These are phyloP conservation scores for Trachymyrmex septentrionalis DNA, from an alignment of 1,140 invertebrate species.

Conservation along the genomic window DNA sequence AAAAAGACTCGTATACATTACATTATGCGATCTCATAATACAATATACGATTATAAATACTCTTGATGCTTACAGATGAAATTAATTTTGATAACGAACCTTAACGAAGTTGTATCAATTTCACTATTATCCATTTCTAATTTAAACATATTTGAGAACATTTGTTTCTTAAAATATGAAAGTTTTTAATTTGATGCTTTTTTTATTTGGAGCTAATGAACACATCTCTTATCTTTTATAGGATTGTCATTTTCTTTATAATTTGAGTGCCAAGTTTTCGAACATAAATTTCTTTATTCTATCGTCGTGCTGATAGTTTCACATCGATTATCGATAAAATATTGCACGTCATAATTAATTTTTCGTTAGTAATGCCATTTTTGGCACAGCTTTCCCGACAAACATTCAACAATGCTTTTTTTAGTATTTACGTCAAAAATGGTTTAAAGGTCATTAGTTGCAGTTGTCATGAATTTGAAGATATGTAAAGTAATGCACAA, in stretches of 20 bases:
- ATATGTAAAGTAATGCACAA: background rate
- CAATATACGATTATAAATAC: background rate
- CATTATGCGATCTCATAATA: background rate
- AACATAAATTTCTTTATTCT: constrained; percentile 39
- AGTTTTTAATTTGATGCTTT: background rate
- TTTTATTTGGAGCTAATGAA: background rate
- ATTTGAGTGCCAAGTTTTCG: constrained; percentile 34
- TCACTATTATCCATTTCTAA: background rate
- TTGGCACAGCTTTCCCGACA: constrained; percentile 25
- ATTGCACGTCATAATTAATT: constrained; percentile 33
- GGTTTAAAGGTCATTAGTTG: background rate
- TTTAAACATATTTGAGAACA: background rate
- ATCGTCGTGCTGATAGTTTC: background rate
- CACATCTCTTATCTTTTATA: background rate
- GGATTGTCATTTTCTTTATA: background rate
- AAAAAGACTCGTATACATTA: background rate
- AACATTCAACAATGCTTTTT: background rate
- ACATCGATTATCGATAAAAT: constrained; percentile 42
- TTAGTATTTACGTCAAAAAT: background rate
- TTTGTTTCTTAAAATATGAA: background rate
- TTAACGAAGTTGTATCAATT: background rate
- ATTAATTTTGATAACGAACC: background rate
- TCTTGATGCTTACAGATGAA: background rate
- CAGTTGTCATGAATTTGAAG: background rate
- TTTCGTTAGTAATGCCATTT: constrained; percentile 32